phyloP scores from a whole-genome alignment of 2,888 invertebrate species.

The Gortyna flavago region DNA sequence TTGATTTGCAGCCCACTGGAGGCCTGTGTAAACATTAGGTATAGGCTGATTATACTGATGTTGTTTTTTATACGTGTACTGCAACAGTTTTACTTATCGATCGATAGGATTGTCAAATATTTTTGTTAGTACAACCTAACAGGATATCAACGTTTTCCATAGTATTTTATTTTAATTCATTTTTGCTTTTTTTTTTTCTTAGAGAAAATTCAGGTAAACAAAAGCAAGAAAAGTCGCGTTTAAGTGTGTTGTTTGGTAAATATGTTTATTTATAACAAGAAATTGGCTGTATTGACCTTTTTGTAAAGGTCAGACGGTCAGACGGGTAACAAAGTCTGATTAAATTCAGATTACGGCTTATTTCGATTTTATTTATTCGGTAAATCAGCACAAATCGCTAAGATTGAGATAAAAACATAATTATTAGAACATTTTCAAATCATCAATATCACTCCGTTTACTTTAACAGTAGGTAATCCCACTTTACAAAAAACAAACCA shows the following conservation, averaged over 20 bases:
- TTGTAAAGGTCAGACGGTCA: conserved; percentile 11
- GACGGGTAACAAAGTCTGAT: background rate
- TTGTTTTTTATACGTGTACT: background rate
- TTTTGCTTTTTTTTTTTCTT: background rate
- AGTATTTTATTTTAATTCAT: background rate
- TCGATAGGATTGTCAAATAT: background rate
- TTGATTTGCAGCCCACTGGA: background rate
- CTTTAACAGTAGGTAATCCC: background rate
- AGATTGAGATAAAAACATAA: background rate
- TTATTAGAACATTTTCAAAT: background rate
- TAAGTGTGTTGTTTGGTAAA: background rate
- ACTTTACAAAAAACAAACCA: background rate
- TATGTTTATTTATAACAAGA: conserved; percentile 9
- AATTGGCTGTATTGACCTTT: conserved; percentile 12
- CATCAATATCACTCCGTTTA: background rate
- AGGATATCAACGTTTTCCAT: background rate
- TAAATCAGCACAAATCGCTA: background rate
- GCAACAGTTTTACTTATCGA: too few species aligned
- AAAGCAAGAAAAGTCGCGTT: background rate
- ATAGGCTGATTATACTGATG: background rate
- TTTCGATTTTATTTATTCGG: background rate
- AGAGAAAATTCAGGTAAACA: too few species aligned
- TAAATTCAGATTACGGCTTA: conserved; percentile 20
- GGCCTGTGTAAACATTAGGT: background rate
- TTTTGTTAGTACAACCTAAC: too few species aligned